A percentile compares a stretch with the other conserved stretches of the same genome.
Conservation (phyloP, 2,113 vertebrate genomes). For the Oreocharis arfaki region DNA sequence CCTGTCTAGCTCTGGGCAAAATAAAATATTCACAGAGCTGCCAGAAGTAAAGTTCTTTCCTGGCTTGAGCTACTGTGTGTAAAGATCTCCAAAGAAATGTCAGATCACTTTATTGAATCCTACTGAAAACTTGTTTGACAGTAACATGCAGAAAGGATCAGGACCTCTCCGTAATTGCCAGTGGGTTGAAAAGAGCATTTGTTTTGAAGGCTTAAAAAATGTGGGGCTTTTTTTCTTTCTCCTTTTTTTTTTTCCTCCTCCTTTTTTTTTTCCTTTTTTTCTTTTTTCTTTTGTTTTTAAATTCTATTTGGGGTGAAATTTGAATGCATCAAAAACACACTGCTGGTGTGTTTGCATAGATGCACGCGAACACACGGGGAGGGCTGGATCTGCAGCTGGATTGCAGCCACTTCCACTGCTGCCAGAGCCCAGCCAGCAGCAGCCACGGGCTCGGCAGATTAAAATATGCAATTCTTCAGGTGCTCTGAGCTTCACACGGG, state of each 20-base stretch:
- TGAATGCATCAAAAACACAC: neutral
- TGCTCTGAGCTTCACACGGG: neutral
- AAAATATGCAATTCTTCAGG: neutral
- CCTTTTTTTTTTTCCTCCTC: rapidly evolving
- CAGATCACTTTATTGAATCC: conserved; percentile 81
- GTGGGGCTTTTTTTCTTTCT: neutral
- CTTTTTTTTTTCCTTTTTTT: too few species aligned
- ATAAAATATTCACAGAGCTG: conserved; percentile 66
- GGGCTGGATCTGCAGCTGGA: neutral
- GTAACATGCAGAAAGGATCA: conserved; percentile 70
- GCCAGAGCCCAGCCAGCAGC: neutral
- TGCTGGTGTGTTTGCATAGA: neutral
- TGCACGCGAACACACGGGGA: neutral
- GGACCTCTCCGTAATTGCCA: conserved; percentile 52
- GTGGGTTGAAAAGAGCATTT: conserved; percentile 45
- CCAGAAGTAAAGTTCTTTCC: conserved; percentile 74
- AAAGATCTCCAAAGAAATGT: conserved; percentile 79
- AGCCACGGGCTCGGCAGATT: neutral
- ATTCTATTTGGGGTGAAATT: neutral
- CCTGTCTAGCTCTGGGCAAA: conserved; percentile 87
- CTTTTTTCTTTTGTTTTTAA: rapidly evolving
- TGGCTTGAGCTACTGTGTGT: conserved; percentile 75
- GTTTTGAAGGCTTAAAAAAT: conserved; percentile 24
- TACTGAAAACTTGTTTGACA: conserved; percentile 82
- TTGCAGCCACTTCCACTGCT: neutral